Evolutionary conservation across 92 coral and sea anemone genomes (phyloP), one percentile per base, ranked within the genome.

Genomic region (Phymanthus crucifer): DNA sequence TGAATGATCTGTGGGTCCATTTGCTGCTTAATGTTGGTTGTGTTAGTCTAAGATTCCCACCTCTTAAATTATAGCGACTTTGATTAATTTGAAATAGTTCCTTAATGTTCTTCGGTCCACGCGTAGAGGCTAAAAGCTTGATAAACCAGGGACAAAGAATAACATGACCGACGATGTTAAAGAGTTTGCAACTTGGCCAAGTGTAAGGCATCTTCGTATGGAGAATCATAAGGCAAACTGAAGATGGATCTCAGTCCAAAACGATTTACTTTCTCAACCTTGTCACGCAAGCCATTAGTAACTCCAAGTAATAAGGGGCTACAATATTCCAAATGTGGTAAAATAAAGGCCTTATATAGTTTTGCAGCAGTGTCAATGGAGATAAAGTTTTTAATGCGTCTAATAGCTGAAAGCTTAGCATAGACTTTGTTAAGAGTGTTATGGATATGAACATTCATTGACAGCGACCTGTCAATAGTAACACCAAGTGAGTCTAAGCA

Each of bases 401-500:
- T 56, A 31, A 56, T 56, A 18, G 65, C 65, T 2, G 65, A 56
- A 18, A 56, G 65, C 9, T 56, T 56, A 56, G 65, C 65, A 10
- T 56, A 56, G 19, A 56, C 65, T 56, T 56, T 9, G 27, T 56
- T 56, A 10, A 56, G 65, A 10, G n/a, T 52, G 19, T 52, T 52
- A 18, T 52, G 11, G n/a, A 52, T 52, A 52, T 18, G 27, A 23
- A 56, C 1, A 21, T 10, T 56, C 65, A 56, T 45, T 14, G 52
- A 37, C 37, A 56, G 29, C 21, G 36, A 13, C 10, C 38, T 24
- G 66, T 76, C 71, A 75, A 29, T 45, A 45, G 66, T 45, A 48
- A 75, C 79, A 69, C 79, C 79, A 75, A 75, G 79, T 45, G 52
- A 14, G 6, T 48, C 66, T n/a, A 75, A 66, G 24, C 79, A 45